Evolutionary conservation across 2,888 invertebrate species (phyloP).

Genomic region (Plebejus melissa): DNA sequence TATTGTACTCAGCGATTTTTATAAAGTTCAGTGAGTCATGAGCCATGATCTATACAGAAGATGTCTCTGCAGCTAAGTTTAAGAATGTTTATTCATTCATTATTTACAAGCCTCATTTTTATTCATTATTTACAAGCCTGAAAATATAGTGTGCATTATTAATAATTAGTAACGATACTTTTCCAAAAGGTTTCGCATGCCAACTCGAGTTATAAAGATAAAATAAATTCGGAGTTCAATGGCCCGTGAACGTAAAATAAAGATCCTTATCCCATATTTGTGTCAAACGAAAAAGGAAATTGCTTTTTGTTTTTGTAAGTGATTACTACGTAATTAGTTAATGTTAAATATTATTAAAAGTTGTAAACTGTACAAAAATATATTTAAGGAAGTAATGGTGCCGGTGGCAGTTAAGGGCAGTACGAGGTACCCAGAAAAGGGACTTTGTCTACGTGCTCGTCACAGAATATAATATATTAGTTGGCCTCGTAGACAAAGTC

Average conservation of each 20-base stretch:
- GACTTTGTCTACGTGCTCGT: too few relatives aligned
- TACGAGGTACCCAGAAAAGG: too few relatives aligned
- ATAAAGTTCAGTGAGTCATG: too few relatives aligned
- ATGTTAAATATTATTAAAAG: neutral
- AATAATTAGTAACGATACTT: neutral
- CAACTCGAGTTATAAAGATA: conserved; percentile 5
- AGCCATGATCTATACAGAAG: too few relatives aligned
- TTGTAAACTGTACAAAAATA: neutral
- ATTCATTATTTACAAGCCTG: too few relatives aligned
- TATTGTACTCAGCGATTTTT: too few relatives aligned
- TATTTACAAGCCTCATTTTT: too few relatives aligned
- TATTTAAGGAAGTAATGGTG: neutral
- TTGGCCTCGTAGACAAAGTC: too few relatives aligned
- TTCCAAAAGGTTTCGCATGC: neutral
- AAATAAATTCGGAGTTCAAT: neutral
- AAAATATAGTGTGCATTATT: neutral
- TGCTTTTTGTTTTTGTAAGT: conserved; percentile 8
- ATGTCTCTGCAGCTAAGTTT: too few relatives aligned
- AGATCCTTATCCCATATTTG: neutral
- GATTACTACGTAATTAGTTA: conserved; percentile 1
- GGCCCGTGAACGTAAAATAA: neutral
- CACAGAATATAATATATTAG: too few relatives aligned
- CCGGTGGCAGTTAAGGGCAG: neutral
- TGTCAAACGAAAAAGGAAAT: conserved; percentile 17
- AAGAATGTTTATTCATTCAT: too few relatives aligned